These are phyloP conservation scores for Cephus rjabovi DNA, from an alignment of 2,888 invertebrate species.

Conservation along the genomic window DNA sequence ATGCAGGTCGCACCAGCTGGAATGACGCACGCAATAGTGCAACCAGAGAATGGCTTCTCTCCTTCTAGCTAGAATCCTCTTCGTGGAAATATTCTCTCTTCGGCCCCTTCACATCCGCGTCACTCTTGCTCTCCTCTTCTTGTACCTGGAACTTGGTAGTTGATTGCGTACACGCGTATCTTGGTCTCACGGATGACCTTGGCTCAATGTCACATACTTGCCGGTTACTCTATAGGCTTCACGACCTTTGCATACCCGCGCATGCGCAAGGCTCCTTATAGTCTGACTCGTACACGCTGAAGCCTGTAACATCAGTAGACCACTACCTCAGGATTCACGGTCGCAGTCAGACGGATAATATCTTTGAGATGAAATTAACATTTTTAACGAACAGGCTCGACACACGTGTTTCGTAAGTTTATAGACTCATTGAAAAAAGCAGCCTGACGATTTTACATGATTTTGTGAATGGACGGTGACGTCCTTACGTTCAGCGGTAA, in stretches of 20 bases:
- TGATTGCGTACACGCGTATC: constrained; percentile 19
- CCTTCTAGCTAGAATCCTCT: not conserved
- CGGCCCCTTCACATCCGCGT: not conserved
- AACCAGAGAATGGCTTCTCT: not conserved
- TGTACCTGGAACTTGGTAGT: not conserved
- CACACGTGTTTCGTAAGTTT: not conserved
- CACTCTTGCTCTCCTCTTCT: not conserved
- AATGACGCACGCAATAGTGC: not conserved
- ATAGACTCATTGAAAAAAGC: not conserved
- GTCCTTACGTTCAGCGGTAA: not conserved
- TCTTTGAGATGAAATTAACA: not conserved
- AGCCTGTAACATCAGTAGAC: not conserved
- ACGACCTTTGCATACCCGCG: not conserved
- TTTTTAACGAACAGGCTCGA: not conserved
- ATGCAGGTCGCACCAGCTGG: not conserved
- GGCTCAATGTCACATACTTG: constrained; percentile 49
- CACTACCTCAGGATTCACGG: not conserved
- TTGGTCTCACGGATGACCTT: constrained; percentile 42
- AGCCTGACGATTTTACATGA: not conserved
- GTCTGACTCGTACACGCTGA: not conserved
- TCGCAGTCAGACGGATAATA: not conserved
- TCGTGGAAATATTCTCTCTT: not conserved
- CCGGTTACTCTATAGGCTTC: constrained; percentile 21
- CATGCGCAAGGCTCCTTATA: not conserved
- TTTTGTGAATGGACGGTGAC: not conserved